Base-by-base conservation (phyloP, 1,140 invertebrate genomes). In the Habropoda laboriosa region DNA sequence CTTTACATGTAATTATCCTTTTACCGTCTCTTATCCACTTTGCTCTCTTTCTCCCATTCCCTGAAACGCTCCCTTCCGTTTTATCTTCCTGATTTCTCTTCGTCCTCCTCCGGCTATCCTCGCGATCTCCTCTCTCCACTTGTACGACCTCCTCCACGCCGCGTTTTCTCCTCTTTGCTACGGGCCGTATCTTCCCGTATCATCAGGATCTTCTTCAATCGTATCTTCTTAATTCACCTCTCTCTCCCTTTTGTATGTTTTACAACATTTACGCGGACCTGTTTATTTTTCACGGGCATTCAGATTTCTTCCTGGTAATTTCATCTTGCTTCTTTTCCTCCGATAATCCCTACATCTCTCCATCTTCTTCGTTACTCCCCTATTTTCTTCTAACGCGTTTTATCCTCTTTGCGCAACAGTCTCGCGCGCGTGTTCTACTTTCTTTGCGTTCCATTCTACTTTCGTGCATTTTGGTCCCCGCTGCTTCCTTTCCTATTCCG, bases 1-100 rank as follows among this genome's bases (percentile, higher is more conserved):
- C 27, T 55, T 58, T 45, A 40, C 24, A 71, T 58, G 32, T 38
- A 68, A 68, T 68, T 68, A 68, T 42, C 68, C 21, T 57, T 16
- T 58, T 58, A 55, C 3, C 12, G 4, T 27, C 49, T 27, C 49
- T 55, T 55, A 38, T 70, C 68, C 13, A 7, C 3, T 13, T n/a
- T 21, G 18, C 38, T 45, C 7, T 71, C 24, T 27, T 53, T 58
- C 35, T 16, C 12, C 30, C 21, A 10, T 18, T 16, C 21, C 18
- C 18, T n/a, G 32, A 30, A 40, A 8, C 4, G 18, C 18, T 21
- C 67, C 30, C 21, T 42, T 55, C 51, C 51, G 49, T 13, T 55
- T 71, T 57, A 40, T n/a, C 38, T n/a, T 8, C 8, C 1, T 16
- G 10, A 32, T n/a, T n/a, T 32, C 1, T 30, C 40, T 10, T 1